Evolutionary conservation across 2,797 vertebrate species (phyloP).

Genomic region (Dallia pectoralis): DNA sequence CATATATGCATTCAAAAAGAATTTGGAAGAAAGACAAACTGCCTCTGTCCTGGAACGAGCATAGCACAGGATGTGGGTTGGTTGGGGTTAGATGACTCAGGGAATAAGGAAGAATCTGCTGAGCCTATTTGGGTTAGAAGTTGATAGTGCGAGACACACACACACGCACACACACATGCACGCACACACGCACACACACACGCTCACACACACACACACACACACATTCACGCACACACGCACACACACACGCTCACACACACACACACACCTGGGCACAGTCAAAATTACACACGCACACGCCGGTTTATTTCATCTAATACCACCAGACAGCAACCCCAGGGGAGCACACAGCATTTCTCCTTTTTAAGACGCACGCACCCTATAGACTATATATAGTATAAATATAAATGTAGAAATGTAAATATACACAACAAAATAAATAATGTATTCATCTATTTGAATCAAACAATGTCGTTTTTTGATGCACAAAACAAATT

Average conservation of each 20-base stretch:
- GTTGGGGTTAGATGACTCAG: neutral
- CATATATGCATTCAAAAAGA: neutral
- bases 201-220: neutral
- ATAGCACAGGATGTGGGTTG: neutral
- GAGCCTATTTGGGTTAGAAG: neutral
- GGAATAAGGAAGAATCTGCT: neutral
- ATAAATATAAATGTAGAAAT: slow-evolving; percentile 9
- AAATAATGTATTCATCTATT: too few species aligned
- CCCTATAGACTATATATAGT: neutral
- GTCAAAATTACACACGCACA: too few species aligned
- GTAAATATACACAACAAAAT: neutral
- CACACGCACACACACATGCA: slow-evolving; percentile 1
- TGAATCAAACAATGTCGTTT: too few species aligned
- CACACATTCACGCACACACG: slow-evolving; percentile 2
- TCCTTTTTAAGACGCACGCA: neutral
- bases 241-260: neutral
- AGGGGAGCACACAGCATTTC: slow-evolving; percentile 46
- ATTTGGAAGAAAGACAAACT: neutral
- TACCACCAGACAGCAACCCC: slow-evolving; percentile 68
- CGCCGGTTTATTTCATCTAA: slow-evolving; percentile 71
- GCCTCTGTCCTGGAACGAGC: neutral
- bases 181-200: neutral
- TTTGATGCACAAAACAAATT: too few species aligned
- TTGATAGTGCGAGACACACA: neutral
- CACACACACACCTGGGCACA: slow-evolving; percentile 5